Percentiles rank a stretch among this genome's conserved stretches.
Evolutionary conservation across 1,140 invertebrate species (phyloP).

Genomic region (Ditylenchus dipsaci): DNA sequence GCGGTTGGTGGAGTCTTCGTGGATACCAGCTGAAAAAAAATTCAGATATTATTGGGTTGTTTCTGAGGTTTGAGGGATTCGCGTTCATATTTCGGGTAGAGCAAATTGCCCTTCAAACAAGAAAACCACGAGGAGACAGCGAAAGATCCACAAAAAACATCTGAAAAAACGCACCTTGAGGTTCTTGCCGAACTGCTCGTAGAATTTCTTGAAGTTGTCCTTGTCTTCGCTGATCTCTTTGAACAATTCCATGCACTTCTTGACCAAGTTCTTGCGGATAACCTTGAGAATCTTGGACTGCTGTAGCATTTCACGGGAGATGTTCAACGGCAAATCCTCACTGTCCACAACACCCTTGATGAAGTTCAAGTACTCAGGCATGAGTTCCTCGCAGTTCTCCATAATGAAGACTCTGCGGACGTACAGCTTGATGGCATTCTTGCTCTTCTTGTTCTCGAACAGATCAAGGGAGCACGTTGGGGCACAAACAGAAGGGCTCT

Average conservation of each 20-base stretch:
- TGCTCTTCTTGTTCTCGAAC: slow-evolving; percentile 95
- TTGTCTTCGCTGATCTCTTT: slow-evolving; percentile 91
- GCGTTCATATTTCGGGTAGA: no score
- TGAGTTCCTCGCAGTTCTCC: slow-evolving; percentile 95
- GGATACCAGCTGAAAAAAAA: slow-evolving; percentile 73
- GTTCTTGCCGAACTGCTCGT: slow-evolving; percentile 96
- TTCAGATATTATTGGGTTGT: no score
- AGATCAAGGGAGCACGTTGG: slow-evolving; percentile 87
- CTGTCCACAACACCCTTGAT: slow-evolving; percentile 85
- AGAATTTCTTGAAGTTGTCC: slow-evolving; percentile 96
- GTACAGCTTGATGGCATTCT: slow-evolving; percentile 97
- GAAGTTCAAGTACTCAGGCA: slow-evolving; percentile 85
- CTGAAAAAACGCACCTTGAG: slow-evolving; percentile 66
- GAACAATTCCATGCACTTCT: slow-evolving; percentile 93
- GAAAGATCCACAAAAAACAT: no score
- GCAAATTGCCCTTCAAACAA: no score
- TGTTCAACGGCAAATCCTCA: slow-evolving; percentile 93
- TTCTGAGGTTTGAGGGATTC: no score
- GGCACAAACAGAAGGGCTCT: slow-evolving; percentile 87
- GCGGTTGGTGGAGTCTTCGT: slow-evolving; percentile 90
- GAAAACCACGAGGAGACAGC: no score
- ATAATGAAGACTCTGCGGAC: slow-evolving; percentile 68
- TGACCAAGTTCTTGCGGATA: slow-evolving; percentile 94
- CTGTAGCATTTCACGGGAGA: slow-evolving; percentile 94
- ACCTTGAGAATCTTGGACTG: slow-evolving; percentile 97